Conservation (phyloP, 2,797 vertebrate genomes). For the Caiman crocodilus region DNA sequence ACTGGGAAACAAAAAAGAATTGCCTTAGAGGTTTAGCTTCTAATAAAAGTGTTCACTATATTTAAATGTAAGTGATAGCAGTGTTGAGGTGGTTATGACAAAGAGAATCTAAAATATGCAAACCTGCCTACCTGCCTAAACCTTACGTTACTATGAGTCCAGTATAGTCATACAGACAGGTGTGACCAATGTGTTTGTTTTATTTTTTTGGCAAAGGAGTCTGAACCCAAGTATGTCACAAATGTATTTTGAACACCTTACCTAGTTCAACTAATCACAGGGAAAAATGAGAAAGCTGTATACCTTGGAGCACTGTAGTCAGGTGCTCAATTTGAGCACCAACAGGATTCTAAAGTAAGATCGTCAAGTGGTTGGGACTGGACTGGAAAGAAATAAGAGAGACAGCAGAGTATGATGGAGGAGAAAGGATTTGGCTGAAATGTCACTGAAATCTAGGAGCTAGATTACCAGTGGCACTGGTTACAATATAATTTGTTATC, state of each 20-base stretch:
- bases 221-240: not conserved
- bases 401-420: not conserved
- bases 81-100: not conserved
- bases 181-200: not conserved
- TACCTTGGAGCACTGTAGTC: too few relatives aligned
- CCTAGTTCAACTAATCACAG: not conserved
- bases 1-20: not conserved
- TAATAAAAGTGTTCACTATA: not conserved
- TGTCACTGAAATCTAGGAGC: too few relatives aligned
- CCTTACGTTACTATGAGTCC: not conserved
- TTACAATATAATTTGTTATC: constrained; percentile 11
- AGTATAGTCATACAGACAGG: not conserved
- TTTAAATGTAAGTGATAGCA: constrained; percentile 33
- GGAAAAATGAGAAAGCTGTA: not conserved
- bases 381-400: not conserved
- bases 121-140: not conserved
- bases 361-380: not conserved
- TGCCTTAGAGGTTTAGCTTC: constrained; percentile 27
- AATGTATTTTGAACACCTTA: not conserved
- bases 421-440: not conserved
- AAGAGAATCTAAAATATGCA: not conserved
- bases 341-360: too few relatives aligned
- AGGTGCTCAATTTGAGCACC: too few relatives aligned
- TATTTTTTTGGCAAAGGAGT: not conserved
- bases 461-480: not conserved